Conservation (phyloP, 92 coral and sea anemone species). For the Metridium senile region DNA sequence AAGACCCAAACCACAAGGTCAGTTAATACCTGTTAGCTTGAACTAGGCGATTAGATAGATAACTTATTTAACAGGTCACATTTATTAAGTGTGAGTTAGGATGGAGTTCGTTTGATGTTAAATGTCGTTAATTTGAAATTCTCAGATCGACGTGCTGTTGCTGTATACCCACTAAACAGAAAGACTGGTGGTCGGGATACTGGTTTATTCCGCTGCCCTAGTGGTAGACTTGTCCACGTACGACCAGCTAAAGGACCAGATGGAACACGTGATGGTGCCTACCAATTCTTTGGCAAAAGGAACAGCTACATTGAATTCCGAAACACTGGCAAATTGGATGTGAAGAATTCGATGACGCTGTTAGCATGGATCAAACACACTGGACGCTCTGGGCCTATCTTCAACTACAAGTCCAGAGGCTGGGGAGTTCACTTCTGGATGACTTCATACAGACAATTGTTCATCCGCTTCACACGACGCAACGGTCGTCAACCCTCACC, state of each 20-base stretch:
- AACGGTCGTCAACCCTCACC: conserved; percentile 41
- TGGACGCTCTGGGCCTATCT: conserved; percentile 69
- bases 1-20: too few relatives aligned
- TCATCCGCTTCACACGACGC: conserved; percentile 52
- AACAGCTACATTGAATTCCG: conserved; percentile 73
- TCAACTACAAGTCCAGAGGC: conserved; percentile 69
- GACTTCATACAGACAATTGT: conserved; percentile 43
- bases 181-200: conserved; percentile 56
- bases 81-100: too few relatives aligned
- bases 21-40: too few relatives aligned
- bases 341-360: conserved; percentile 62
- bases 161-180: conserved; percentile 67
- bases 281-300: conserved; percentile 65
- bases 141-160: conserved; percentile 77
- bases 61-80: too few relatives aligned
- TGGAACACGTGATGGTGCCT: conserved; percentile 69
- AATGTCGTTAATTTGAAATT: not conserved
- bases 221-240: conserved; percentile 64
- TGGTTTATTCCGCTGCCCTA: conserved; percentile 72
- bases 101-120: too few relatives aligned
- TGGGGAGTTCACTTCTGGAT: conserved; percentile 79
- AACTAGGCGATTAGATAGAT: too few relatives aligned
- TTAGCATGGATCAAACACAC: conserved; percentile 70
- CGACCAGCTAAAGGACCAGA: conserved; percentile 82
- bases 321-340: conserved; percentile 68